Evolutionary conservation across 2,888 invertebrate species (phyloP).

Genomic region (Allolobophora icterica): DNA sequence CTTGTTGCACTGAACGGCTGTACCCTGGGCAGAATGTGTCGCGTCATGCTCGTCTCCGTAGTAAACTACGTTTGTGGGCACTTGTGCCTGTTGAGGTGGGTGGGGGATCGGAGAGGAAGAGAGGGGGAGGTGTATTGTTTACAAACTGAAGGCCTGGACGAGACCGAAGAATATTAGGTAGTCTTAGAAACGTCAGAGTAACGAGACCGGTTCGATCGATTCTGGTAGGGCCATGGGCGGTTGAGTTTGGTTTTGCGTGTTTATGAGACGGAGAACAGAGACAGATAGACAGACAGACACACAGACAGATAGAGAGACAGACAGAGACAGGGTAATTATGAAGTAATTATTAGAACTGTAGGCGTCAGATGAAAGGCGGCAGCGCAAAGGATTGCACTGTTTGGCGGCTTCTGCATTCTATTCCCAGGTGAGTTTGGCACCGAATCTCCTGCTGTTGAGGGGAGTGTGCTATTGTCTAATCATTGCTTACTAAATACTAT

Average conservation of each 20-base stretch:
- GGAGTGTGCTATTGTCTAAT: too few relatives aligned
- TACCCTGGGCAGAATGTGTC: not conserved
- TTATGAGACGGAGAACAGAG: too few relatives aligned
- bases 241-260: too few relatives aligned
- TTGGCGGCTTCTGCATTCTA: not conserved
- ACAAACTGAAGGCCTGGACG: not conserved
- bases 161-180: not conserved
- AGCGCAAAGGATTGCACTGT: not conserved
- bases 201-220: not conserved
- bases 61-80: not conserved
- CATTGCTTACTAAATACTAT: too few relatives aligned
- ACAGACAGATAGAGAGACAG: too few relatives aligned
- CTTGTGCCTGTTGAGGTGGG: not conserved
- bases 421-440: constrained; percentile 17
- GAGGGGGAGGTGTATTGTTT: not conserved
- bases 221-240: too few relatives aligned
- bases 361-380: not conserved
- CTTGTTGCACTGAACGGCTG: not conserved
- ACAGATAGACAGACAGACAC: too few relatives aligned
- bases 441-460: not conserved
- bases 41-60: not conserved
- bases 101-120: not conserved
- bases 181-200: not conserved
- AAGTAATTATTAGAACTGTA: not conserved
- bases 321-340: too few relatives aligned